Base-by-base conservation (phyloP, 2,888 invertebrate species). In the Monopis laevigella region DNA sequence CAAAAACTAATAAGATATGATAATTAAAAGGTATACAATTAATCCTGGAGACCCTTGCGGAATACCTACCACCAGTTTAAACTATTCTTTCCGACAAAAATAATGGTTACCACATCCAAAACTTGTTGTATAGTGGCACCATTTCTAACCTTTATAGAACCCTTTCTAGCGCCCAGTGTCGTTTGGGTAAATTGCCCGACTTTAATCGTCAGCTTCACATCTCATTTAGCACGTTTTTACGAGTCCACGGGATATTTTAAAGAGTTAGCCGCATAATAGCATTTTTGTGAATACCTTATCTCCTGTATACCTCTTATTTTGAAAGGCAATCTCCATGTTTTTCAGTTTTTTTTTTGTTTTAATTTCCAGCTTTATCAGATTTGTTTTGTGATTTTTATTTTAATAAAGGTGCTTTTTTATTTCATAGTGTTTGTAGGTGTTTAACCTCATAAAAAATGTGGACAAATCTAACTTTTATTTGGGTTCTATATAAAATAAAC, bases 131-230 rank as follows among this genome's bases (percentile, higher is more conserved):
- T 18, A 18, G 11, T 36, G 21, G 10, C 10, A 4, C 11, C n/a
- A 36, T 21, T 36, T 36, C 36, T 21, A 21, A 36, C 19, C 19
- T 36, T 12, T 21, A 21, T 36, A 21, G 36, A 49, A 53, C 55
- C 56, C 55, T 56, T 55, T 55, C 46, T 12, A 48, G 44, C 48
- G 46, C 50, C 48, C 44, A 46, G 50, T 54, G 56, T 58, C 63
- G 65, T 68, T 67, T 62, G 54, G 51, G 54, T 54, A 61, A 68
- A 68, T 70, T 65, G 59, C 60, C 56, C 51, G 59, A 58, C 59
- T 65, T 57, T 62, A 71, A 69, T 67, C 60, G 63, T 57, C 52
- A 48, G 61, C 62, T 65, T 68, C 65, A 65, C 67, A 68, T 66
- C 65, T 68, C 67, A 70, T 69, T 69, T 64, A 58, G 56, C 53